Conservation (phyloP, 2,113 vertebrate genomes). For the Etheostoma cragini region DNA sequence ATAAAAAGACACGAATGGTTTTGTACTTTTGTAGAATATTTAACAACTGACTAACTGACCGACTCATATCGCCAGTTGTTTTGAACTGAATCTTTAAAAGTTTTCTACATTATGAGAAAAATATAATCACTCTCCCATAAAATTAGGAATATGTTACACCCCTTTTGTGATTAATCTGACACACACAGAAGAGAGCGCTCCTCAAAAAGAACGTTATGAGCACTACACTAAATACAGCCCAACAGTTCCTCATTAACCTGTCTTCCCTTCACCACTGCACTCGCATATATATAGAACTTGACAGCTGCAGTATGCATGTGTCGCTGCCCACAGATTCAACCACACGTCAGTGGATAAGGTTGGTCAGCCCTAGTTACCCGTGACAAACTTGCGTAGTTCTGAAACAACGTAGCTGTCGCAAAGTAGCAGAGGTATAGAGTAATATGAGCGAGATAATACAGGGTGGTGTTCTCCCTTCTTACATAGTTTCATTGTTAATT, state of each 20-base stretch:
- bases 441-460: background rate
- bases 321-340: slow-evolving; percentile 19
- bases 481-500: slow-evolving; percentile 51
- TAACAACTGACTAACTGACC: background rate
- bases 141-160: slow-evolving; percentile 8
- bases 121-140: background rate
- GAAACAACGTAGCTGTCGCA: slow-evolving; percentile 16
- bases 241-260: slow-evolving; percentile 31
- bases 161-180: background rate
- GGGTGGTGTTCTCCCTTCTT: slow-evolving; percentile 14
- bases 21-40: background rate
- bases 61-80: background rate
- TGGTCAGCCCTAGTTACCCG: background rate
- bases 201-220: slow-evolving; percentile 35
- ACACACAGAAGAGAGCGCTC: background rate
- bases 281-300: background rate
- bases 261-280: background rate
- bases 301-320: slow-evolving; percentile 1
- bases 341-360: slow-evolving; percentile 17
- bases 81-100: background rate
- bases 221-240: background rate
- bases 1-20: background rate
- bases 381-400: background rate
- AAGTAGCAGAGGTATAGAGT: background rate
- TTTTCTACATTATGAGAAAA: background rate